Base-by-base conservation (phyloP, 2,888 invertebrate species). In the Galerucella calmariensis region DNA sequence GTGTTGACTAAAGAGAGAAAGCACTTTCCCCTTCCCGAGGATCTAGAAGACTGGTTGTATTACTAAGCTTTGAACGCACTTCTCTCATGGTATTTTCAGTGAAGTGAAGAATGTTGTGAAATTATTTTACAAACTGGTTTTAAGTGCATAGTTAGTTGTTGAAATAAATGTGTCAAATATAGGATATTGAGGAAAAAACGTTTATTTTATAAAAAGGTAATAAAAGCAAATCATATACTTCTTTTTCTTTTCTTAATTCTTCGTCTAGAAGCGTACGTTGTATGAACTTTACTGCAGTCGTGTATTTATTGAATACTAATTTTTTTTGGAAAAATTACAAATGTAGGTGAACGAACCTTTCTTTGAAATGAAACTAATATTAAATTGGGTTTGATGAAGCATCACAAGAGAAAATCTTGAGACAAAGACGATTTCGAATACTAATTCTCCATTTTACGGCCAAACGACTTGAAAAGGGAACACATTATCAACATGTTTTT, bases 61-160 rank as follows among this genome's bases (percentile, higher is more conserved):
- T 1, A 16, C 41, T 35, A 35, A 35, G 41, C 63, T 65, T 48
- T 66, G 51, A 66, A 72, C 66, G 16, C 44, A 46, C 46, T 65
- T 48, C 48, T 72, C 72, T 72, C 59, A 66, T 72, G 72, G 72
- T 35, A 66, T 66, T 72, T 72, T 27, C 14, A 51, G 56, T 44
- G 24, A 1, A 56, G 63, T 71, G 65, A 41, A 58, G 65, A 65
- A 65, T 72, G 66, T 67, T 69, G 56, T 69, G 41, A 69, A 46
- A 69, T 56, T 41, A 14, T 3, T 9, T 20, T 63, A 14, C 16
- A 61, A 69, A 59, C 69, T 53, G 46, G 59, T 70, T 65, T 71
- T 71, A 16, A 48, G 35, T 70, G 24, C 6, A 12, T 46, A 58
- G 59, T 2, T 41, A 12, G 24, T 24, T 61, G 4, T 24, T 20